Conservation (phyloP, 2,113 vertebrate species). For the Sterrhoptilus dennistouni region DNA sequence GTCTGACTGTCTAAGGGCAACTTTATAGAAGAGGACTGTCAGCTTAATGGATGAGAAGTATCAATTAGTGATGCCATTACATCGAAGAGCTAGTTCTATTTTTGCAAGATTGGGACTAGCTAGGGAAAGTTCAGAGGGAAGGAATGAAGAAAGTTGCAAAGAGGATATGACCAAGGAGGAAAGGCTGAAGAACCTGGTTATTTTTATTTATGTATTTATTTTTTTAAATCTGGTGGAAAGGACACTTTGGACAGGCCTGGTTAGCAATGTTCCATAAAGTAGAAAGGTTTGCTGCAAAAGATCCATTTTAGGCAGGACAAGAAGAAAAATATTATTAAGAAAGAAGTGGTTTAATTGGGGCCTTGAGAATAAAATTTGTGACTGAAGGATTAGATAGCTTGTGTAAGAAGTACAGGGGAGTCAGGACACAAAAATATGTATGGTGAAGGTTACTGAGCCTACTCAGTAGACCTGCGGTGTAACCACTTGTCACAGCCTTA, state of each 20-base stretch:
- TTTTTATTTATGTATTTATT: not conserved
- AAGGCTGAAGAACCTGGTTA: not conserved
- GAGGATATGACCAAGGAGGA: not conserved
- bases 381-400: not conserved
- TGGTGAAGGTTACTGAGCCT: not conserved
- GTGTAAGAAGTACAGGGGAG: not conserved
- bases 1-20: not conserved
- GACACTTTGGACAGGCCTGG: not conserved
- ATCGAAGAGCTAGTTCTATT: not conserved
- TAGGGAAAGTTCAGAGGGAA: not conserved
- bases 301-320: not conserved
- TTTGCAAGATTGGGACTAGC: not conserved
- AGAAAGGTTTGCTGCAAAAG: not conserved
- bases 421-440: not conserved
- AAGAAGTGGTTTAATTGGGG: not conserved
- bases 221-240: not conserved
- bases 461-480: not conserved
- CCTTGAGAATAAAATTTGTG: not conserved
- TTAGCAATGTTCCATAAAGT: not conserved
- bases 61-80: not conserved
- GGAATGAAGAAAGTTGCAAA: not conserved
- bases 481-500: not conserved
- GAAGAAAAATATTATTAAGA: not conserved
- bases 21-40: not conserved
- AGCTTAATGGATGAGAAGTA: not conserved